Evolutionary conservation across 2,888 invertebrate genomes (phyloP).

Genomic region (Lithodes maja): DNA sequence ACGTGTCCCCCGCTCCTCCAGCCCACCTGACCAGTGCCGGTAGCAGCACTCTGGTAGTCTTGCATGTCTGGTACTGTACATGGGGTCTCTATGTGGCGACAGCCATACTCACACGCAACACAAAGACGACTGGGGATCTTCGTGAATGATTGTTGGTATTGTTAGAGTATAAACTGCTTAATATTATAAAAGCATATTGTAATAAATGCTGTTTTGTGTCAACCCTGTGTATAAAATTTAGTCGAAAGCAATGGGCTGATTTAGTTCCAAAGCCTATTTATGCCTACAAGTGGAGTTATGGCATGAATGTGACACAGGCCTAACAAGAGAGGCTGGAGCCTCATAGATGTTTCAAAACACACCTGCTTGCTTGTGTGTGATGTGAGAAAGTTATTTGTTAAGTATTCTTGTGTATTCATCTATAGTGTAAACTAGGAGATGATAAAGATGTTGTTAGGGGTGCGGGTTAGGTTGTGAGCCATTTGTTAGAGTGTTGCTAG

Average conservation of each 20-base stretch:
- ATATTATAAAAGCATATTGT: constrained; percentile 37
- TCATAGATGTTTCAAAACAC: constrained; percentile 37
- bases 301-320: constrained; percentile 8
- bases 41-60: constrained; percentile 54
- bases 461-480: constrained; percentile 33
- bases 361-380: constrained; percentile 47
- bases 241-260: constrained; percentile 26
- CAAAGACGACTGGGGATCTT: constrained; percentile 37
- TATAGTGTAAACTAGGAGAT: constrained; percentile 44
- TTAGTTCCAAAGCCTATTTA: constrained; percentile 8
- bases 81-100: constrained; percentile 35
- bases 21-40: constrained; percentile 43
- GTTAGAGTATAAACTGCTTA: constrained; percentile 49
- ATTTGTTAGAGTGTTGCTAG: constrained; percentile 18
- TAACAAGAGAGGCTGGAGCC: not conserved
- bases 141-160: constrained; percentile 36
- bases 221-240: constrained; percentile 47
- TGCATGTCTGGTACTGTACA: constrained; percentile 25
- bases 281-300: constrained; percentile 18
- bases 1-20: constrained; percentile 10
- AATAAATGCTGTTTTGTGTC: constrained; percentile 43
- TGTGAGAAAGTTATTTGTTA: constrained; percentile 54
- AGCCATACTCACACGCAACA: constrained; percentile 40
- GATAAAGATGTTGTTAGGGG: constrained; percentile 46
- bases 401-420: constrained; percentile 50